Evolutionary conservation across 2,797 vertebrate species (phyloP).

Genomic region (Dendrocincla fuliginosa): DNA sequence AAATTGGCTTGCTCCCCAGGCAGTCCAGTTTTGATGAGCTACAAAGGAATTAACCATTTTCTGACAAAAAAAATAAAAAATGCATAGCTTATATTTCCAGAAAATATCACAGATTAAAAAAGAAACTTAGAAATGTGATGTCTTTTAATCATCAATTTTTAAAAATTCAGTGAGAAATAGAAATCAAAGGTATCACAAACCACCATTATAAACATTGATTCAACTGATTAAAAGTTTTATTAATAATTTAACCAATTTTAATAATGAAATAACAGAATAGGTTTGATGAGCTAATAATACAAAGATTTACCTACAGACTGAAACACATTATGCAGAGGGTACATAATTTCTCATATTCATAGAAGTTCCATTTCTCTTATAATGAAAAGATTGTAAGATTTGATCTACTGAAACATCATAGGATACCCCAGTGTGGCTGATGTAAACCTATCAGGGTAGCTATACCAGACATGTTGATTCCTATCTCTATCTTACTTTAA

Average conservation of each 20-base stretch:
- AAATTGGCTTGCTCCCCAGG: slow-evolving; percentile 57
- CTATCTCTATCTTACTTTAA: slow-evolving; percentile 23
- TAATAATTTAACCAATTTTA: slow-evolving; percentile 12
- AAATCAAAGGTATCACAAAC: slow-evolving; percentile 9
- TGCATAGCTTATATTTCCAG: not conserved
- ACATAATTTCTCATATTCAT: not conserved
- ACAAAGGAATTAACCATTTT: slow-evolving; percentile 1
- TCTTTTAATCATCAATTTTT: not conserved
- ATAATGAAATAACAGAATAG: slow-evolving; percentile 9
- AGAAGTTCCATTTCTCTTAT: slow-evolving; percentile 1
- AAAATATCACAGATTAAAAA: not conserved
- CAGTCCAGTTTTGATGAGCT: slow-evolving; percentile 19
- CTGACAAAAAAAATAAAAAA: not conserved
- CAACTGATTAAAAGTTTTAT: slow-evolving; percentile 3
- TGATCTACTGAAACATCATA: not conserved
- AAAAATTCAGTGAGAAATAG: not conserved
- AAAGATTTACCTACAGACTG: slow-evolving; percentile 40
- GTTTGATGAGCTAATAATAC: slow-evolving; percentile 30
- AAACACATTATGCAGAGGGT: not conserved
- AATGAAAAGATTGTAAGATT: slow-evolving; percentile 7
- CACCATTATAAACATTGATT: slow-evolving; percentile 1
- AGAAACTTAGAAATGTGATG: not conserved
- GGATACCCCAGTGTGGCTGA: not conserved
- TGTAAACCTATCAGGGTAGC: not conserved
- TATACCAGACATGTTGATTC: not conserved